Conservation (phyloP, 2,113 vertebrate species). For the Protomyctophum bolini region DNA sequence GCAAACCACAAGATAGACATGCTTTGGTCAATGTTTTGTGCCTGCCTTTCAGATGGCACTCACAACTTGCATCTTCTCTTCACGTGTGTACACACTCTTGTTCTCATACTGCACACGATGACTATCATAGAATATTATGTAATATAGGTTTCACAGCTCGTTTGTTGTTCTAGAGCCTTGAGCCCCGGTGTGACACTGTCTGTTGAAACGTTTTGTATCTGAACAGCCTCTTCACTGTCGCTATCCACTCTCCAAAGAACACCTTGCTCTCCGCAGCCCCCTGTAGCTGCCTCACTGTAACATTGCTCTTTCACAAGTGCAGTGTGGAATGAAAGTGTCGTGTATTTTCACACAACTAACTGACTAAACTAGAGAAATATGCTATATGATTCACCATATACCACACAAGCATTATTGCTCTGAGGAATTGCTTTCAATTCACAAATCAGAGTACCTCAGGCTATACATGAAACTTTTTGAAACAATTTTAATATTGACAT, state of each 20-base stretch:
- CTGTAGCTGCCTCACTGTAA: not conserved
- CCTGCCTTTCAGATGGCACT: too few species aligned
- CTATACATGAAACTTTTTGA: too few species aligned
- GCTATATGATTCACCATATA: too few species aligned
- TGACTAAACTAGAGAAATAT: too few species aligned
- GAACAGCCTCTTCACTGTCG: constrained; percentile 2
- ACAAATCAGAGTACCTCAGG: too few species aligned
- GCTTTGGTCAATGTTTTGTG: not conserved
- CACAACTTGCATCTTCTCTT: not conserved
- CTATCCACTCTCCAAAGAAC: constrained; percentile 5
- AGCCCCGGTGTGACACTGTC: not conserved
- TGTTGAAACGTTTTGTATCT: constrained; percentile 11
- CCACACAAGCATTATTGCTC: too few species aligned
- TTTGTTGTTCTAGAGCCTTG: constrained; percentile 7
- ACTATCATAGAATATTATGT: too few species aligned
- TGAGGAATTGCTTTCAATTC: too few species aligned
- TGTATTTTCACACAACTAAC: too few species aligned
- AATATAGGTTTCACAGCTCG: too few species aligned
- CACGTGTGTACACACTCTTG: not conserved
- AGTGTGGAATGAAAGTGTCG: constrained; percentile 3
- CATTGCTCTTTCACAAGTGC: not conserved
- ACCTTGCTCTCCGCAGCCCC: not conserved
- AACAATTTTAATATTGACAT: not conserved
- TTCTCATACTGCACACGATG: too few species aligned
- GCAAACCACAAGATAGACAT: not conserved